Base-by-base conservation (phyloP, 1,140 invertebrate genomes). In the Drosophila kanapiae region DNA sequence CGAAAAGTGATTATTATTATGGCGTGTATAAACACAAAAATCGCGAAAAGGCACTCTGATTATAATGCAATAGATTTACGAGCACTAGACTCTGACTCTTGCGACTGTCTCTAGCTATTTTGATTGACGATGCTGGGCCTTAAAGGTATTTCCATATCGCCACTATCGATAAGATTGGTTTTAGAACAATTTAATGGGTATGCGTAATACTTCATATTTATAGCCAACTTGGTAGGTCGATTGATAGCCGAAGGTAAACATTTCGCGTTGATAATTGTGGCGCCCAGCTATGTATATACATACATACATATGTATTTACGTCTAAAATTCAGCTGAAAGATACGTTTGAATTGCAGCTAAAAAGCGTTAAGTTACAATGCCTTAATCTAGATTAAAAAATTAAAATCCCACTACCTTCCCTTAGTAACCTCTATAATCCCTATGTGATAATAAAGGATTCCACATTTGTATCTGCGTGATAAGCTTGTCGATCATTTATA, bases 21-120 rank as follows among this genome's bases (percentile, higher is more conserved):
- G 42, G 51, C 75, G 59, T 62, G 47, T 82, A 48, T 88, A 80
- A 80, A 83, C 75, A 78, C 51, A 75, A 57, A 71, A 88, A 80
- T 63, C 16, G 57, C 18, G 16, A 38, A 71, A 63, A 47, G 42
- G 38, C 31, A 59, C 37, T 84, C 71, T 40, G 40, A 49, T 72
- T 77, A 68, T 80, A 38, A 42, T 45, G 40, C 29, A 63, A 68
- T 58, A 64, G 42, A 76, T 83, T 78, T 83, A 43, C 42, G 51
- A 48, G 35, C 13, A 57, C 40, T 33, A 62, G 67, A 56, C 9
- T 67, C 48, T 6, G 9, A 27, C 23, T 43, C 47, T 69, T 59
- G 47, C 47, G 18, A 51, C 49, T 14, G 14, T 18, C 35, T 54
- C 7, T 38, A 9, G 14, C 14, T 27, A 27, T 57, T 57, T 33